phyloP scores from a whole-genome alignment of 1,140 invertebrate species.

The Nasonia vitripennis region DNA sequence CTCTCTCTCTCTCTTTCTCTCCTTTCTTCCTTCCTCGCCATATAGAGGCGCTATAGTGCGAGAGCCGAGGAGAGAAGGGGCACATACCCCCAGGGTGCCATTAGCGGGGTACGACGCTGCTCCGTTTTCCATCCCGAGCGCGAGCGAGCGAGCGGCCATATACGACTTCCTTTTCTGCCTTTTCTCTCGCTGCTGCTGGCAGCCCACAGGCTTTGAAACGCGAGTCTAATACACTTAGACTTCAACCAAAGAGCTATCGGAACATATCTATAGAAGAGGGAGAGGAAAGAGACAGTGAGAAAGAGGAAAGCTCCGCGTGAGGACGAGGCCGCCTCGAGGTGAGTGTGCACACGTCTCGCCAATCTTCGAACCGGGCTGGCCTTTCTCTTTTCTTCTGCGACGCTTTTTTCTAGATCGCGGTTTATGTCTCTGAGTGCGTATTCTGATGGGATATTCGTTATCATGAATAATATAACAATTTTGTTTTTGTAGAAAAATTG shows the following conservation, averaged over 20 bases:
- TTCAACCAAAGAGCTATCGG: slow-evolving; percentile 51
- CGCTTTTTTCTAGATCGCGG: too few species aligned
- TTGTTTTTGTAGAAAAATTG: too few species aligned
- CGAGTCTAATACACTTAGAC: slow-evolving; percentile 70
- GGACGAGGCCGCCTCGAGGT: neutral
- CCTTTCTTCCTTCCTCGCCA: neutral
- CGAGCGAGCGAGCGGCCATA: slow-evolving; percentile 56
- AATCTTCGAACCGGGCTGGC: neutral
- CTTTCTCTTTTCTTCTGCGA: slow-evolving; percentile 39
- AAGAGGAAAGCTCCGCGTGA: neutral
- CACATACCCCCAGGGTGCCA: slow-evolving; percentile 73
- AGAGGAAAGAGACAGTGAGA: neutral
- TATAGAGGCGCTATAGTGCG: neutral
- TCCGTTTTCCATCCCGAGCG: slow-evolving; percentile 50
- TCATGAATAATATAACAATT: too few species aligned
- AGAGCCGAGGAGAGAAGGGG: slow-evolving; percentile 48
- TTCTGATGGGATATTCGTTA: too few species aligned
- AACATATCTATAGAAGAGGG: slow-evolving; percentile 56
- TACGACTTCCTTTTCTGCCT: slow-evolving; percentile 57
- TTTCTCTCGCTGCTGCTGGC: slow-evolving; percentile 12
- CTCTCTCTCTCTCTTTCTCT: slow-evolving; percentile 48
- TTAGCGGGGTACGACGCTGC: slow-evolving; percentile 70
- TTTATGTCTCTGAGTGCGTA: too few species aligned
- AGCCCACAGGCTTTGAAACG: slow-evolving; percentile 50
- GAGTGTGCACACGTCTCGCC: neutral